Base-by-base conservation (phyloP, 2,113 vertebrate species). In the Felis chaus region DNA sequence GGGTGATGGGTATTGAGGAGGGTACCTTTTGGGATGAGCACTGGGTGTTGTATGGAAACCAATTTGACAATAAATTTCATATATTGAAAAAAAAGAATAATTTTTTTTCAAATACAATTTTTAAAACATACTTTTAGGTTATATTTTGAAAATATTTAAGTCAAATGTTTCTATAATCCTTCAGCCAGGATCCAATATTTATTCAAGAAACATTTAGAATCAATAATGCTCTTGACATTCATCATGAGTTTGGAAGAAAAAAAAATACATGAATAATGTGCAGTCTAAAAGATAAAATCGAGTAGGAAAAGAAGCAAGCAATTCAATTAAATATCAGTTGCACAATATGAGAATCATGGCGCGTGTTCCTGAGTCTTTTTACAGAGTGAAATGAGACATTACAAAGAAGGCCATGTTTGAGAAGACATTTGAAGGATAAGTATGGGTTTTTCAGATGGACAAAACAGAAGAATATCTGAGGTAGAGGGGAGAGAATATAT, bases 201-300 rank as follows among this genome's bases (percentile, higher is more conserved):
- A 87, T 94, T 93, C 29, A 91, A 87, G 23, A 81, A 87, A n/a
- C 33, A 92, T 69, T 74, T 95, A 92, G 45, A 97, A 79, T 91
- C 89, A 96, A 79, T 16, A 74, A 55, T 83, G 27, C 63, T 48
- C 33, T 79, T 95, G 74, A 73, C 39, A 87, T 5, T 66, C 7
- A 27, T 90, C 31, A 83, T 63, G 31, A 45, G 94, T 74, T 88
- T 80, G 15, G 16, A 89, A 68, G 23, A 76, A 86, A 66, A 45
- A 45, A 94, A 81, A 66, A 19, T 36, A 50, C 10, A 66, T 63
- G 16, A 68, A 68, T 23, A 83, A 78, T 21, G 74, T 88, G 18
- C 14, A 74, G 31, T 93, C 25, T 82, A 84, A 94, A 92, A 66
- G n/a, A 84, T 50, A 63, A 87, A 68, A 55, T 81, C 1, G 5